Base-by-base conservation (phyloP, 2,888 invertebrate species). In the Lasioglossum leucozonium region DNA sequence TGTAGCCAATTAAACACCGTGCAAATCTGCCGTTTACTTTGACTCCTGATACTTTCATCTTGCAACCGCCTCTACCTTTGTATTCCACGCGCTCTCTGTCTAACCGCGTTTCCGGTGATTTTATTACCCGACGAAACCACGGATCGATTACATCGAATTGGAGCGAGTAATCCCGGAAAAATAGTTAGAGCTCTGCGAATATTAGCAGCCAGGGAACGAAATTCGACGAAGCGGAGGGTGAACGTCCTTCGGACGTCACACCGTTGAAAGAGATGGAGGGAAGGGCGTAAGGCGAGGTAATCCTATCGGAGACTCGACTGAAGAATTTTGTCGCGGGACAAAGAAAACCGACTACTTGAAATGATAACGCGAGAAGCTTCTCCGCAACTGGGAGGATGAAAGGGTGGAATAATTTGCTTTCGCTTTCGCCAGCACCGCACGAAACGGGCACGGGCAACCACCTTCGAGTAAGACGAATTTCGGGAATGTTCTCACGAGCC, bases 351-450 rank as follows among this genome's bases (percentile, higher is more conserved):
- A 62, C 83, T 67, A 55, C 65, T 84, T 47, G 84, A 83, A 73
- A 84, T 58, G 77, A 84, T 83, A 84, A 40, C 76, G 84, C 58
- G 55, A 77, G 84, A 74, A 84, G 79, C 79, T 78, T 79, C 67
- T 40, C 11, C 40, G 16, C 69, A 65, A 65, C 62, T 74, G 72
- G 40, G 30, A 34, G 73, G 80, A 81, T 65, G 73, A 81, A 79
- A 44, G 77, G 42, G 44, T 34, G 40, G 76, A 81, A 86, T 86
- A 77, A 86, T 81, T 81, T 81, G 65, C 73, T 76, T 78, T 69
- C 76, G 85, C 58, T 26, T 51, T 78, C 71, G 18, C 30, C 65
- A 26, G 11, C 55, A 10, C n/a, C n/a, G 55, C 62, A 11, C 62
- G 55, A 13, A 40, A 72, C 51, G 22, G 34, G 30, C 34, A 30